Base-by-base conservation (phyloP, 2,797 vertebrate genomes). In the Poecilia wingei region DNA sequence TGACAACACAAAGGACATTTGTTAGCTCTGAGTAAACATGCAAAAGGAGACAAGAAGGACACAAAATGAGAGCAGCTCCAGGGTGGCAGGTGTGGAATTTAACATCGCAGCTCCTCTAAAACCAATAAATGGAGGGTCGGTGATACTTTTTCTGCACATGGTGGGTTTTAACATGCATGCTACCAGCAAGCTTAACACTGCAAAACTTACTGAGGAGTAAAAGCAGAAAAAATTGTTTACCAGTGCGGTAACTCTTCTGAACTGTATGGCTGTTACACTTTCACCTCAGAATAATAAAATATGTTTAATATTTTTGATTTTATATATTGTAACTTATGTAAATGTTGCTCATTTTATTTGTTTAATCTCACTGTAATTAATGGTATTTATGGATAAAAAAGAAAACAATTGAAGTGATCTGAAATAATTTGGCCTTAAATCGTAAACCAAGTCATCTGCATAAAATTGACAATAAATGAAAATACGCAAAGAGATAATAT, bases 61-160 rank as follows among this genome's bases (percentile, higher is more conserved):
- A 91, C 88, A 86, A 82, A 91, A 88, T 90, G 59, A 51, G 82
- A 82, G 77, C 83, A 90, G 85, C 92, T 93, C 85, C 90, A 89
- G 82, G 92, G 92, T 86, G 87, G 89, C 93, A 93, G 93, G 92
- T 91, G 93, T 90, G 92, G 93, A 94, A 94, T 93, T 93, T 82
- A 87, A 83, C 89, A 78, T 77, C 12, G 39, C 80, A 79, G 71
- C 71, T 87, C 79, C 81, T 79, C 76, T 87, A 84, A 93, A 87
- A 79, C 25, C n/a, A 74, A 49, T 22, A 6, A 68, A 77, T 9
- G 33, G 73, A 82, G 76, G 84, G 78, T 36, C 78, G 77, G 83
- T 74, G 88, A 78, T 75, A 81, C 80, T 84, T 88, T 87, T 88
- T 79, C 76, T 75, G 83, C 79, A 59, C 71, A 39, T 33, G 64